Conservation (phyloP, 1,140 invertebrate genomes). For the Drosophila eugracilis region DNA sequence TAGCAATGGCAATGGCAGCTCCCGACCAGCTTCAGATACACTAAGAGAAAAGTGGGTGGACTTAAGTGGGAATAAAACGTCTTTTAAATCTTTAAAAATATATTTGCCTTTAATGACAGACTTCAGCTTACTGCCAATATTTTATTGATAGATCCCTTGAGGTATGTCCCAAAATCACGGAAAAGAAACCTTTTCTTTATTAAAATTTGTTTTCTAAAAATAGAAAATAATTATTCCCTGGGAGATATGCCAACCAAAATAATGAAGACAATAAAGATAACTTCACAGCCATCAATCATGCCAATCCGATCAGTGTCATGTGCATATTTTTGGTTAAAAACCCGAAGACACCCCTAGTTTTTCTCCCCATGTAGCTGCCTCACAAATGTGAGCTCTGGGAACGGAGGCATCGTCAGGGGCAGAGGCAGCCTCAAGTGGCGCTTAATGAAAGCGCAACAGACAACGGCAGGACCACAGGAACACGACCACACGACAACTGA, state of each 20-base stretch:
- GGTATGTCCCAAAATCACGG: no score
- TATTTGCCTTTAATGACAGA: no score
- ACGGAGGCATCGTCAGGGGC: slow-evolving; percentile 12
- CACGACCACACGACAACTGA: slow-evolving; percentile 44
- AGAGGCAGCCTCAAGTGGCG: slow-evolving; percentile 69
- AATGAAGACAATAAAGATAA: slow-evolving; percentile 16
- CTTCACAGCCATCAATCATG: slow-evolving; percentile 17
- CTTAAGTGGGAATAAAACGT: no score
- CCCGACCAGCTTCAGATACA: slow-evolving; percentile 23
- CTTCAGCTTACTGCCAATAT: no score
- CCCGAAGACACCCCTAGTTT: background rate
- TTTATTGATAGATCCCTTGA: no score
- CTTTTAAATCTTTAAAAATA: no score
- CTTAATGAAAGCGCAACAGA: slow-evolving; percentile 82
- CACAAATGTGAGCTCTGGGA: slow-evolving; percentile 70
- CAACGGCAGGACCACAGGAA: slow-evolving; percentile 57
- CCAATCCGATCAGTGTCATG: slow-evolving; percentile 8
- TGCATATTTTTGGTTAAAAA: slow-evolving; percentile 9
- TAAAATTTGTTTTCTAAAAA: no score
- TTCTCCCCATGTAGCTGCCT: slow-evolving; percentile 23
- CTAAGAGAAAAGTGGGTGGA: slow-evolving; percentile 3
- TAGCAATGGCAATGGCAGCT: slow-evolving; percentile 51
- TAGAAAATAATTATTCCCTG: slow-evolving; percentile 5
- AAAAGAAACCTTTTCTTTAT: no score
- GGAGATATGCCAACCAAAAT: slow-evolving; percentile 12